Base-by-base conservation (phyloP, 2,888 invertebrate genomes). In the Eurytoma adleriae region DNA sequence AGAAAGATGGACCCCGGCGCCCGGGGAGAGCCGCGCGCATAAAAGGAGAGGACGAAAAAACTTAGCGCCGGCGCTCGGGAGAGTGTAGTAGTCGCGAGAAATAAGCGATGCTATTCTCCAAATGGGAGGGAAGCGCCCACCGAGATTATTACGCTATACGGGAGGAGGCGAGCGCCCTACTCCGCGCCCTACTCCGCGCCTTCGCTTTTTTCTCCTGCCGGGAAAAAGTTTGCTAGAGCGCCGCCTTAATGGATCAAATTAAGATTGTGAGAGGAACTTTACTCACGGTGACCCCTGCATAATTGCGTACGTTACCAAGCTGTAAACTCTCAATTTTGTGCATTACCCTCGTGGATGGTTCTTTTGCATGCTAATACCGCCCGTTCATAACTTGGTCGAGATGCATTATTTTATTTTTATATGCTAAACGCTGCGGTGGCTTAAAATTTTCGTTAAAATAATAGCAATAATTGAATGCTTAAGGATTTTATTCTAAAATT, bases 61-160 rank as follows among this genome's bases (percentile, higher is more conserved):
- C 54, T n/a, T 27, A 18, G 48, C 48, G 56, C 18, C 16, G 16
- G 27, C 52, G 54, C 12, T 54, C 27, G 20, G 2, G 18, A 48
- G 76, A 27, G 50, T 20, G 75, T 7, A 69, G 27, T 61, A 69
- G 27, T 61, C 27, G 62, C 69, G 78, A 78, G 61, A 68, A 71
- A 78, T 66, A 78, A 71, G 50, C 61, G 68, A 76, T 61, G 68
- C 78, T 40, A 78, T 78, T 78, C 71, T 67, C 64, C 20, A 78
- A 71, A 71, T 62, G 66, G 40, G 62, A 64, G 27, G 56, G 16
- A 20, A 50, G 69, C 61, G 40, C 24, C 62, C 27, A 18, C 24
- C 30, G 73, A 79, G 73, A 79, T 79, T 73, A 73, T 73, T 79
- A 75, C 52, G 64, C 69, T 27, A 20, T 40, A 40, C 40, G 40